Percentiles rank a stretch among this genome's conserved stretches.
phyloP scores from a whole-genome alignment of 2,113 vertebrate species.

The Triplophysa siluroides region DNA sequence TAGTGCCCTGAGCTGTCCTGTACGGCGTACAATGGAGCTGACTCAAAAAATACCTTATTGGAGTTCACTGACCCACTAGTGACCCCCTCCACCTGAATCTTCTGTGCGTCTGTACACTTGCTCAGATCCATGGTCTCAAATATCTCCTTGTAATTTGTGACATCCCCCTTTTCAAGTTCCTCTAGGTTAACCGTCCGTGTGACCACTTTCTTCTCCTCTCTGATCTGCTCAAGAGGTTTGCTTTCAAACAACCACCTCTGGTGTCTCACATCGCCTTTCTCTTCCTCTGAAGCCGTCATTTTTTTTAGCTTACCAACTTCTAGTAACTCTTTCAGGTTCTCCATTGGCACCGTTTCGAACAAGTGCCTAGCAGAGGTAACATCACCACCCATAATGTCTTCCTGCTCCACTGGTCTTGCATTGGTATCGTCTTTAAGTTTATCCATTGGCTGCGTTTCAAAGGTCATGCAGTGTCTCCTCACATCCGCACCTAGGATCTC shows the following conservation, averaged over 20 bases:
- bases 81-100: slow-evolving; percentile 84
- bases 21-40: slow-evolving; percentile 86
- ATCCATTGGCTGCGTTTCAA: slow-evolving; percentile 87
- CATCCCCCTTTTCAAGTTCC: slow-evolving; percentile 83
- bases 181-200: slow-evolving; percentile 81
- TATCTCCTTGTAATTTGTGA: slow-evolving; percentile 79
- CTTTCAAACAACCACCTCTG: slow-evolving; percentile 91
- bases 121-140: slow-evolving; percentile 88
- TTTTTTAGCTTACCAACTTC: slow-evolving; percentile 84
- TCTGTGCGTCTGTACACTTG: slow-evolving; percentile 79
- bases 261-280: slow-evolving; percentile 87
- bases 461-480: slow-evolving; percentile 82
- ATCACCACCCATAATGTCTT: slow-evolving; percentile 84
- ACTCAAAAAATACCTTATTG: slow-evolving; percentile 88
- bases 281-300: slow-evolving; percentile 80
- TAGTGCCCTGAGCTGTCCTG: slow-evolving; percentile 88
- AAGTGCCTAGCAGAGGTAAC: slow-evolving; percentile 81
- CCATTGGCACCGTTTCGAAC: slow-evolving; percentile 87
- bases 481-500: slow-evolving; percentile 84
- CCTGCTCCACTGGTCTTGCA: slow-evolving; percentile 59
- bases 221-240: slow-evolving; percentile 83
- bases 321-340: slow-evolving; percentile 81
- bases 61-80: slow-evolving; percentile 82
- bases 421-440: slow-evolving; percentile 78
- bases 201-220: slow-evolving; percentile 82